These are phyloP conservation scores for Indicator maculatus DNA, from an alignment of 2,113 vertebrate genomes.

Conservation along the genomic window DNA sequence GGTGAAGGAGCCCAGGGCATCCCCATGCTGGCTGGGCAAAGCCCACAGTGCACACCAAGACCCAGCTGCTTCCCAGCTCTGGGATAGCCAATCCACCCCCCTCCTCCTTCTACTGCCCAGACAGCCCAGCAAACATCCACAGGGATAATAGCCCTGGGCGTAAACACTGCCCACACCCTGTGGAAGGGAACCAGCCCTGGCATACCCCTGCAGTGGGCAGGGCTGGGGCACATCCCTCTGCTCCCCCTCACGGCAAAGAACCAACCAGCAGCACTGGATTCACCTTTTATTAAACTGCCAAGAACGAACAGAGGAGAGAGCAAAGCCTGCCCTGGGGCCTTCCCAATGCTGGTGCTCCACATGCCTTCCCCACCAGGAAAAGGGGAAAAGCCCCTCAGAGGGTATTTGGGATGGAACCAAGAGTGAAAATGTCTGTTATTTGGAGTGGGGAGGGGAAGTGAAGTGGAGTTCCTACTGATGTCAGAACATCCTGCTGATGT, in stretches of 20 bases:
- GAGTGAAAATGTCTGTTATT: not conserved
- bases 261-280: not conserved
- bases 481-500: not conserved
- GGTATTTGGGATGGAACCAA: not conserved
- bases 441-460: not conserved
- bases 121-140: not conserved
- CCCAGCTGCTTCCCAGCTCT: not conserved
- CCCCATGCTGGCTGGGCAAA: fast-evolving
- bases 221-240: not conserved
- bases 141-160: not conserved
- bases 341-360: not conserved
- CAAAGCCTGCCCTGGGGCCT: not conserved
- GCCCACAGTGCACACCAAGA: fast-evolving
- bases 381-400: not conserved
- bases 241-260: not conserved
- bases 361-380: not conserved
- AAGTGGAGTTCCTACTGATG: not conserved
- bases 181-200: not conserved
- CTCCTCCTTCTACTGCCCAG: too few relatives aligned
- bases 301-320: conserved; percentile 7
- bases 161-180: fast-evolving
- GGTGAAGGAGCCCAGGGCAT: not conserved
- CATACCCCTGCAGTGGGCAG: not conserved
- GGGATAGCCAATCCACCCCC: not conserved
- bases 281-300: conserved; percentile 54